phyloP scores from a whole-genome alignment of 2,797 vertebrate species.

The Falco biarmicus region DNA sequence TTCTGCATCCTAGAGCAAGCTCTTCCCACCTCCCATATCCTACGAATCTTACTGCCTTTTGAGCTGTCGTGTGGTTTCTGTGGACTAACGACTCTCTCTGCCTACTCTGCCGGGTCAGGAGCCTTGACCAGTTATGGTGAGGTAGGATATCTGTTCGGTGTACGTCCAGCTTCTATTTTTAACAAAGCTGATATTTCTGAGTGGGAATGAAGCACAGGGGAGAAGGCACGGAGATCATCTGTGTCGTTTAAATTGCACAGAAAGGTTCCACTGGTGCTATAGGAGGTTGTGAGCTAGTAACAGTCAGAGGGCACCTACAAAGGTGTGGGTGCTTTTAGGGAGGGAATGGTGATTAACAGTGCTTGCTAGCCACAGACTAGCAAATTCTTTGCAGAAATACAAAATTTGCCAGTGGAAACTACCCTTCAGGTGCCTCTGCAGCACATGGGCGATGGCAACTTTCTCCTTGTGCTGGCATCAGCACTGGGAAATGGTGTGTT shows the following conservation, averaged over 20 bases:
- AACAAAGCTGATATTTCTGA: neutral
- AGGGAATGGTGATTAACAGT: neutral
- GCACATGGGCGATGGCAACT: neutral
- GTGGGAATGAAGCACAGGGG: neutral
- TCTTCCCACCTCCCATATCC: slow-evolving; percentile 72
- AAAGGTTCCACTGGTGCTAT: neutral
- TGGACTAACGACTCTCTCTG: slow-evolving; percentile 75
- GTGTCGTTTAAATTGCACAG: neutral
- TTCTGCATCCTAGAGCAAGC: slow-evolving; percentile 60
- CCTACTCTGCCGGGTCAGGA: slow-evolving; percentile 36
- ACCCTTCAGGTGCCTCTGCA: neutral
- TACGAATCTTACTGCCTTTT: slow-evolving; percentile 28
- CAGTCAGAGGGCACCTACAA: neutral
- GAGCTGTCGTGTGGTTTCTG: slow-evolving; percentile 70
- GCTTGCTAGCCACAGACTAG: neutral
- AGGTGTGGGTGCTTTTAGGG: neutral
- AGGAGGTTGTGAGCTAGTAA: neutral
- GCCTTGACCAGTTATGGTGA: slow-evolving; percentile 83
- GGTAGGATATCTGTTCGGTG: slow-evolving; percentile 75
- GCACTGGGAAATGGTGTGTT: neutral
- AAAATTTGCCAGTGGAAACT: neutral
- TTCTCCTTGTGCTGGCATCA: neutral
- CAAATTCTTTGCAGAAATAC: neutral
- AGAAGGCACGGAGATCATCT: neutral
- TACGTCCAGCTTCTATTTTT: neutral